These are phyloP conservation scores for Otus scops DNA, from an alignment of 2,797 vertebrate species.

Conservation along the genomic window DNA sequence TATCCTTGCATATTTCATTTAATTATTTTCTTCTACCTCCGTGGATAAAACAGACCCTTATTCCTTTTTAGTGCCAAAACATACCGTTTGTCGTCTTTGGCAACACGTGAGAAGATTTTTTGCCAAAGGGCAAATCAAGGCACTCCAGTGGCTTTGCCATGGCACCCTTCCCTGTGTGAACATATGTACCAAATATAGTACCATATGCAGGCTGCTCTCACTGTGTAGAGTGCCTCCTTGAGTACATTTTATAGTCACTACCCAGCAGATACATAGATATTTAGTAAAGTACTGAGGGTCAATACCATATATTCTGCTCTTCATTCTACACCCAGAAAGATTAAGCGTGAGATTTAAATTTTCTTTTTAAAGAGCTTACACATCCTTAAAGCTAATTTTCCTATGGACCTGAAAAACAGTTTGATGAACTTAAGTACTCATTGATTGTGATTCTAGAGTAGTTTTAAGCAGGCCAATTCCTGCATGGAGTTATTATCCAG, in stretches of 20 bases:
- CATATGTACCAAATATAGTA: fast-evolving
- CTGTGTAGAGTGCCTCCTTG: fast-evolving
- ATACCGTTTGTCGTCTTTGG: background rate
- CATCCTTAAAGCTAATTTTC: background rate
- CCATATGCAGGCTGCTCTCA: fast-evolving
- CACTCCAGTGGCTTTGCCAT: background rate
- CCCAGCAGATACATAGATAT: background rate
- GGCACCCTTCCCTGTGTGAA: background rate
- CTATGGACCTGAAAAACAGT: background rate
- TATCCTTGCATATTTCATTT: background rate
- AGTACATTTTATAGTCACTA: background rate
- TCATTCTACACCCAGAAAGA: background rate
- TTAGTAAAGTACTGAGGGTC: background rate
- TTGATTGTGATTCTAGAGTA: background rate
- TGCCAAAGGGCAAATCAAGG: background rate
- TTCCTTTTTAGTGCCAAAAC: background rate
- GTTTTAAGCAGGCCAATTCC: background rate
- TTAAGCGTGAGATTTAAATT: background rate
- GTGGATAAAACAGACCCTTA: background rate
- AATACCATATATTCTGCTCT: background rate
- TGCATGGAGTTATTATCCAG: background rate
- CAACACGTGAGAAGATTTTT: background rate
- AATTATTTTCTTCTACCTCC: background rate
- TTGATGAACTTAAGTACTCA: background rate
- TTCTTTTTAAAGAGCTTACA: background rate